Conservation (phyloP, 2,113 vertebrate genomes). For the Rynchops niger region DNA sequence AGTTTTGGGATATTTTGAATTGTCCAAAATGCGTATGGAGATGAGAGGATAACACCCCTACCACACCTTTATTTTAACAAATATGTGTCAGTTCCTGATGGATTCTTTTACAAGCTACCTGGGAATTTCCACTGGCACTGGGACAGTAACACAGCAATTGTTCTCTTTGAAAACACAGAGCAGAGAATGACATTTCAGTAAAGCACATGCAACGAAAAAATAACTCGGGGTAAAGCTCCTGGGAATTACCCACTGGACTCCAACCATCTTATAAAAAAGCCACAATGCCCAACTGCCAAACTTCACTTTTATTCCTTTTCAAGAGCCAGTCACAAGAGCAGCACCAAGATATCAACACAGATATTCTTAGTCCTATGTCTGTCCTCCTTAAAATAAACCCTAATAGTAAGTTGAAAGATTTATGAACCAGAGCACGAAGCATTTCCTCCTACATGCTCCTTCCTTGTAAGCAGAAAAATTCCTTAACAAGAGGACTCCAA, state of each 20-base stretch:
- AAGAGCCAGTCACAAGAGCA: background rate
- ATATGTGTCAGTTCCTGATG: background rate
- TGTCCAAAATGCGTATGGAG: background rate
- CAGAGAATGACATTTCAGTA: background rate
- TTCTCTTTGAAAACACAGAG: background rate
- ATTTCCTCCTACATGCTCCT: background rate
- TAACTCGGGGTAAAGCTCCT: background rate
- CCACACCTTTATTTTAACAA: background rate
- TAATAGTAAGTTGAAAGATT: background rate
- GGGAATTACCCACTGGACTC: background rate
- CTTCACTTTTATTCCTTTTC: background rate
- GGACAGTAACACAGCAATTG: background rate
- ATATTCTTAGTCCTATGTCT: background rate
- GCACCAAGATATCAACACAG: background rate
- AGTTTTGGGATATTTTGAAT: background rate
- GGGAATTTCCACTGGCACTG: background rate
- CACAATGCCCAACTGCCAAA: background rate
- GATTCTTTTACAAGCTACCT: background rate
- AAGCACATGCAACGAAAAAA: background rate
- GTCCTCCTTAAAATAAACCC: background rate
- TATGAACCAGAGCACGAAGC: background rate
- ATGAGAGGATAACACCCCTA: accelerated
- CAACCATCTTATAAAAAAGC: background rate
- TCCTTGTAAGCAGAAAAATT: background rate
- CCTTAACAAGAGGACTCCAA: background rate